Conservation (phyloP, 2,113 vertebrate genomes). For the Excalfactoria chinensis region DNA sequence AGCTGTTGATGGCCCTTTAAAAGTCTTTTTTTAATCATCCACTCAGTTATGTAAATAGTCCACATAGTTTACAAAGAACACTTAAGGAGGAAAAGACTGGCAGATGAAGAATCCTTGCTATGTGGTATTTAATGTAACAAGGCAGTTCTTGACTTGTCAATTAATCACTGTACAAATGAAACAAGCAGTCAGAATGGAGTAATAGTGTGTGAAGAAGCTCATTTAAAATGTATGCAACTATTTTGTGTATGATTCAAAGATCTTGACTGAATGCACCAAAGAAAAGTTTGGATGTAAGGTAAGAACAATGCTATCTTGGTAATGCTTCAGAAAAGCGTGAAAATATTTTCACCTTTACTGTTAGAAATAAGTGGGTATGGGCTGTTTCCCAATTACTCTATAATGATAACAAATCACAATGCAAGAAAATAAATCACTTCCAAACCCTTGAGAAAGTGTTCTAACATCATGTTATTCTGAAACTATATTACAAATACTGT, state of each 20-base stretch:
- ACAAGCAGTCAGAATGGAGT: neutral
- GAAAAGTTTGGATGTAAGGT: neutral
- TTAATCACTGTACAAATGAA: conserved; percentile 9
- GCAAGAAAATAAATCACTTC: neutral
- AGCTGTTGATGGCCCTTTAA: neutral
- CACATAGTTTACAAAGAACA: conserved; percentile 1
- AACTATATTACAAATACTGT: neutral
- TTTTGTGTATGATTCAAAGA: neutral
- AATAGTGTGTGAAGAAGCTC: neutral
- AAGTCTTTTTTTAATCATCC: neutral
- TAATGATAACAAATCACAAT: neutral
- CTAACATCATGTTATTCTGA: neutral
- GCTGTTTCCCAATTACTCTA: neutral
- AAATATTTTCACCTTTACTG: neutral
- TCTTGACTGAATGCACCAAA: neutral
- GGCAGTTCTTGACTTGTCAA: conserved; percentile 34
- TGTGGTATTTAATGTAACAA: neutral
- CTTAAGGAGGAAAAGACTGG: neutral
- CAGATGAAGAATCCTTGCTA: neutral
- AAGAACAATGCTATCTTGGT: neutral
- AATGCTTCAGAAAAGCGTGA: neutral
- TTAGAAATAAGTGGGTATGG: neutral
- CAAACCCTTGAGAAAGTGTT: neutral
- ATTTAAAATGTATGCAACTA: neutral
- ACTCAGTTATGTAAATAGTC: neutral